These are phyloP conservation scores for Melanotaenia boesemani DNA, from an alignment of 2,797 vertebrate species.

Conservation along the genomic window DNA sequence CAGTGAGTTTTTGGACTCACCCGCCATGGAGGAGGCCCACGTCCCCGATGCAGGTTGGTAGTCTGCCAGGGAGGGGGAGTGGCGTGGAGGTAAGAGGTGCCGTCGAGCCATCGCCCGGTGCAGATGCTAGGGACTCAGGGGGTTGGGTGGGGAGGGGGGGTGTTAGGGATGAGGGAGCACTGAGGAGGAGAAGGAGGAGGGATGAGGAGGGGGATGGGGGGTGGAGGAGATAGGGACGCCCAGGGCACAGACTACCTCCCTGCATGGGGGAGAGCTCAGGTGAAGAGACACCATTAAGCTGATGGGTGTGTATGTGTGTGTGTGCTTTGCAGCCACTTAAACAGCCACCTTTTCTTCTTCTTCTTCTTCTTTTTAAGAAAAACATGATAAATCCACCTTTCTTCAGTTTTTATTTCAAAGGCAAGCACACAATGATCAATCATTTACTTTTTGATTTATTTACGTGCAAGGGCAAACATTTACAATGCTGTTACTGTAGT, in stretches of 20 bases:
- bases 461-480: conserved; percentile 53
- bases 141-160: conserved; percentile 13
- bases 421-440: conserved; percentile 25
- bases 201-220: conserved; percentile 18
- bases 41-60: conserved; percentile 87
- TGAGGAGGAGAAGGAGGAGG: conserved; percentile 24
- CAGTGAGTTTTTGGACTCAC: conserved; percentile 84
- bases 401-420: conserved; percentile 13
- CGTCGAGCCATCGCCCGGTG: conserved; percentile 82
- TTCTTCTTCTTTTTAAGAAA: background rate
- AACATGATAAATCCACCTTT: background rate
- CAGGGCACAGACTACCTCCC: conserved; percentile 87
- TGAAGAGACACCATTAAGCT: conserved; percentile 85
- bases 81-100: conserved; percentile 85
- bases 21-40: conserved; percentile 78
- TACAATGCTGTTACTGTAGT: conserved; percentile 60
- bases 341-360: background rate
- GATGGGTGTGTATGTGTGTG: conserved; percentile 29
- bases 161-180: conserved; percentile 31
- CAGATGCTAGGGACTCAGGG: conserved; percentile 77
- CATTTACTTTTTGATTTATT: conserved; percentile 69
- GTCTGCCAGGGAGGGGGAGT: conserved; percentile 85
- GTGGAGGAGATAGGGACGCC: conserved; percentile 57
- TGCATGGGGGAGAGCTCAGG: conserved; percentile 88
- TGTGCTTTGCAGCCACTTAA: conserved; percentile 13